Base-by-base conservation (phyloP, 2,113 vertebrate species). In the Typhlomys cinereus region DNA sequence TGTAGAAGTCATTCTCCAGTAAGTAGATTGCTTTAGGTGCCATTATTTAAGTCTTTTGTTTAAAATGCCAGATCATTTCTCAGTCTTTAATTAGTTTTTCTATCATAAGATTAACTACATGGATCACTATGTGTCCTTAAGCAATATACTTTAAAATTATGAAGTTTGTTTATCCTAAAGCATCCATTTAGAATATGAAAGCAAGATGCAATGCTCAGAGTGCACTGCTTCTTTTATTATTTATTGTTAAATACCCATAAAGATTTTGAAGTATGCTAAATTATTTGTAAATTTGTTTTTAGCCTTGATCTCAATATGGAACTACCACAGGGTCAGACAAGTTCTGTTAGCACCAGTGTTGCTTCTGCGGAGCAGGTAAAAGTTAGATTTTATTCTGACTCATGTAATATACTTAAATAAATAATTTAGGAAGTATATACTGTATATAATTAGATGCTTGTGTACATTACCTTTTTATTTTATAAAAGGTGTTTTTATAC, bases 251-350 rank as follows among this genome's bases (percentile, higher is more conserved):
- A 86, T 91, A 59, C 61, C 17, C 83, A 29, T 78, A 64, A 91
- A 93, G 61, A 91, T 8, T 57, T 17, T 84, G 2, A 70, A 73
- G 82, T 82, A 34, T 92, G 31, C 27, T 90, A 75, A n/a, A 92
- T 92, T 75, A 50, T 84, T 91, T 93, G 1, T 61, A 92, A 94
- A 85, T 93, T 94, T 0, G 66, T 81, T 86, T 81, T 87, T 70
- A 99, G 99, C 69, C 97, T 99, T 98, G 99, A 99, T 96, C 98
- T 99, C 95, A 99, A 99, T 97, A 98, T 99, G 98, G 99, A 99
- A 94, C 98, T 99, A 90, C 99, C 99, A 95, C 98, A 99, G 96
- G 98, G 98, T 92, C 99, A 99, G 97, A 99, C 97, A 0, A 98
- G 98, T 83, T 99, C 98, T 89, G 98, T 99, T 95, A 98, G 98